phyloP scores from a whole-genome alignment of 2,797 vertebrate species.

The Crax fasciolata region DNA sequence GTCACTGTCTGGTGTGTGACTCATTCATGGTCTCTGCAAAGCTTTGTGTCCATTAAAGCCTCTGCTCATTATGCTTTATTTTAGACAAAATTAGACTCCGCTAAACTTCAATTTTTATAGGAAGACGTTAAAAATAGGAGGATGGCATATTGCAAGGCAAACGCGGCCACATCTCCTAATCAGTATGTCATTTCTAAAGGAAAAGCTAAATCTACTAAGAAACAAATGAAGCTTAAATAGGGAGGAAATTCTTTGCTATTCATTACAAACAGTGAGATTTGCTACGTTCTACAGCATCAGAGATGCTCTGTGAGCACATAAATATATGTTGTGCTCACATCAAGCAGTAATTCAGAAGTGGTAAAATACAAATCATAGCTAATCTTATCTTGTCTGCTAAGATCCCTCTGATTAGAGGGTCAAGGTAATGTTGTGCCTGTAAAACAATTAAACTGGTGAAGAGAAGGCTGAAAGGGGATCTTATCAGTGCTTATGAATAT shows the following conservation, averaged over 20 bases:
- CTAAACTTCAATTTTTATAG: neutral
- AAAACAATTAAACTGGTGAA: neutral
- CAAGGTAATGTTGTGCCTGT: neutral
- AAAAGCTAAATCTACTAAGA: neutral
- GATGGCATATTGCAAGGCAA: neutral
- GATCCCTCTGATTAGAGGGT: neutral
- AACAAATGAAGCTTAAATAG: neutral
- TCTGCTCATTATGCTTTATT: slow-evolving; percentile 20
- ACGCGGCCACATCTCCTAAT: neutral
- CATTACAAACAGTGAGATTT: neutral
- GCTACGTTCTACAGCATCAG: neutral
- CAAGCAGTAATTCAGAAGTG: neutral
- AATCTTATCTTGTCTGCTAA: neutral
- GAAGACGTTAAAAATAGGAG: neutral
- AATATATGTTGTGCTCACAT: neutral
- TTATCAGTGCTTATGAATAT: no score
- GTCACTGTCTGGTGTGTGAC: slow-evolving; percentile 25
- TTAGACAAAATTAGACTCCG: slow-evolving; percentile 20
- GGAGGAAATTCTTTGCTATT: neutral
- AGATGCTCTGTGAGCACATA: neutral
- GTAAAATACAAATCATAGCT: neutral
- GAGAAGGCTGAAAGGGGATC: no score
- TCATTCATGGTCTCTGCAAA: neutral
- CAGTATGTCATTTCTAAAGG: neutral
- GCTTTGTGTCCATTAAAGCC: neutral